Conservation (phyloP, 2,113 vertebrate species). For the Jaculus jaculus region DNA sequence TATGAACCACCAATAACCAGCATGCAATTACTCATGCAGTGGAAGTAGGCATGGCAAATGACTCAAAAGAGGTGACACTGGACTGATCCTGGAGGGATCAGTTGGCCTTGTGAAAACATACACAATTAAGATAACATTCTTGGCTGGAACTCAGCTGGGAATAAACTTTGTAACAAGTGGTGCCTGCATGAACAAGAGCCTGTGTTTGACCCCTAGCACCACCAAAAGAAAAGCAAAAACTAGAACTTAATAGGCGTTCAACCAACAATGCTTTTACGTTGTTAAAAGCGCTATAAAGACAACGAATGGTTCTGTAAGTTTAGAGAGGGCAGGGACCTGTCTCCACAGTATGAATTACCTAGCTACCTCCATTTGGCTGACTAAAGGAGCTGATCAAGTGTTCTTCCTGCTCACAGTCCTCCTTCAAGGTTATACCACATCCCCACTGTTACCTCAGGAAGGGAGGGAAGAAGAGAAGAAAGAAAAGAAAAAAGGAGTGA, state of each 20-base stretch:
- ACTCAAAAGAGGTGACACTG: neutral
- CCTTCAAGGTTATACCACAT: neutral
- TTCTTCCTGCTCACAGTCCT: neutral
- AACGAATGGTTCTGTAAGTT: neutral
- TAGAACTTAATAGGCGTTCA: neutral
- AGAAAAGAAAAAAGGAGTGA: neutral
- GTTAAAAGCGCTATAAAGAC: neutral
- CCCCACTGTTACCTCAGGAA: neutral
- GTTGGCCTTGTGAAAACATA: neutral
- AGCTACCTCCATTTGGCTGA: neutral
- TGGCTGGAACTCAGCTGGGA: neutral
- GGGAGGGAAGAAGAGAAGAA: neutral
- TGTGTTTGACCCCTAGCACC: neutral
- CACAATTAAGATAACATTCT: neutral
- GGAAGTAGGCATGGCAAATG: neutral
- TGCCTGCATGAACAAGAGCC: neutral
- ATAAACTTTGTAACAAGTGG: neutral
- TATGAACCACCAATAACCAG: neutral
- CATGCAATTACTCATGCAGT: slow-evolving; percentile 8
- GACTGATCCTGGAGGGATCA: neutral
- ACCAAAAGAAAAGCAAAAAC: neutral
- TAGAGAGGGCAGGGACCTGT: neutral
- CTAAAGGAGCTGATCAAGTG: neutral
- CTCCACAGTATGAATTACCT: neutral
- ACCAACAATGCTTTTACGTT: neutral